A percentile compares a stretch with the other conserved stretches of the same genome.
Conservation (phyloP, 2,888 invertebrate species). For the Limnephilus auricula region DNA sequence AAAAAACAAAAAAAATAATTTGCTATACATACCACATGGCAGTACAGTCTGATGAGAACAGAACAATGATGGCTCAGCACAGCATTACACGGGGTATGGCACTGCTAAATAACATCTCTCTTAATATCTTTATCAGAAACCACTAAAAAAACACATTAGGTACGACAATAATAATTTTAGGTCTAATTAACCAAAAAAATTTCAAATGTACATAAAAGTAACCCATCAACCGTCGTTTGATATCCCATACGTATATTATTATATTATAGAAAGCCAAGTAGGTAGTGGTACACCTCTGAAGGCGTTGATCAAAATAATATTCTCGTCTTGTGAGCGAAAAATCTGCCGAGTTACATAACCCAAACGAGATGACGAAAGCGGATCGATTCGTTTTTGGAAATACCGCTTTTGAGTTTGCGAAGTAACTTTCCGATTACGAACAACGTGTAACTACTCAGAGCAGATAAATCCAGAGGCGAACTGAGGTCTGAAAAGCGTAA, state of each 20-base stretch:
- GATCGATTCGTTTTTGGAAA: constrained; percentile 46
- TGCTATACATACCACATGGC: no score
- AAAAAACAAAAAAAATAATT: no score
- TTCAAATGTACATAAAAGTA: not conserved
- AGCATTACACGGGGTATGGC: no score
- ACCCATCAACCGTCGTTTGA: not conserved
- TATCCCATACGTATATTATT: not conserved
- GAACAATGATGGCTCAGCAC: no score
- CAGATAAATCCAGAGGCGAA: not conserved
- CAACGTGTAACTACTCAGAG: not conserved
- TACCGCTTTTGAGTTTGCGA: constrained; percentile 42
- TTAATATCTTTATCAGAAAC: no score
- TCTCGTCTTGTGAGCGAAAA: constrained; percentile 19
- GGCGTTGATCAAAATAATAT: not conserved
- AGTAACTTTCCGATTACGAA: constrained; percentile 21
- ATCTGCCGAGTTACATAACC: constrained; percentile 29
- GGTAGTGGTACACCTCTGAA: not conserved
- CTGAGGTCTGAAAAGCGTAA: not conserved
- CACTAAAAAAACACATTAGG: no score
- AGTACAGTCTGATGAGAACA: no score
- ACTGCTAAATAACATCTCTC: no score
- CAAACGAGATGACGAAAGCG: constrained; percentile 37
- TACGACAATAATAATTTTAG: not conserved
- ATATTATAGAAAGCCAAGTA: not conserved
- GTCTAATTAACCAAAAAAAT: not conserved